phyloP scores from a whole-genome alignment of 2,888 invertebrate genomes.

The Tetheella fluctuosa region DNA sequence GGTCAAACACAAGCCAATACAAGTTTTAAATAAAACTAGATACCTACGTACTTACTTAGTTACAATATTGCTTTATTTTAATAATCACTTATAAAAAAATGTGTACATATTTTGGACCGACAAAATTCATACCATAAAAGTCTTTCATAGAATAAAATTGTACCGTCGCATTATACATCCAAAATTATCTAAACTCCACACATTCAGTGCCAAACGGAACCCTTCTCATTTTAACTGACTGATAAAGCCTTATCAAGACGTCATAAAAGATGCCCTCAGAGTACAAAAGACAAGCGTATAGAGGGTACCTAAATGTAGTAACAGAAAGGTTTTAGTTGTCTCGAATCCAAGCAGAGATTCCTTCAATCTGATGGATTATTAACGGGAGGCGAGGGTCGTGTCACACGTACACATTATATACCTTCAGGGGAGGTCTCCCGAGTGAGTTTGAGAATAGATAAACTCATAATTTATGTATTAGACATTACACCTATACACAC shows the following conservation, averaged over 20 bases:
- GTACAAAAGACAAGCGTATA: conserved; percentile 41
- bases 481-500: conserved; percentile 48
- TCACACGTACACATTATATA: conserved; percentile 55
- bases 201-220: conserved; percentile 28
- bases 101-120: not conserved
- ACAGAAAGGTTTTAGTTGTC: conserved; percentile 40
- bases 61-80: no score
- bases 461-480: conserved; percentile 69
- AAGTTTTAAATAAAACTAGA: no score
- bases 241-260: conserved; percentile 52
- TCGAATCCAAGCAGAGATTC: conserved; percentile 56
- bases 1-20: no score
- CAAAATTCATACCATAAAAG: not conserved
- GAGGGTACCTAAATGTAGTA: conserved; percentile 27
- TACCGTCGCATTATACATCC: not conserved
- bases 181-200: not conserved
- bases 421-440: conserved; percentile 45
- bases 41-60: no score
- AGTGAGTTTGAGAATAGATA: conserved; percentile 56
- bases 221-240: conserved; percentile 50
- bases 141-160: not conserved
- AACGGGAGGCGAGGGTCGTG: conserved; percentile 54
- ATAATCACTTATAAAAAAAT: no score
- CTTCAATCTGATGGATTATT: conserved; percentile 73
- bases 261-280: conserved; percentile 49